phyloP scores from a whole-genome alignment of 92 coral and sea anemone species.

The Hydrozoanthus gracilis region DNA sequence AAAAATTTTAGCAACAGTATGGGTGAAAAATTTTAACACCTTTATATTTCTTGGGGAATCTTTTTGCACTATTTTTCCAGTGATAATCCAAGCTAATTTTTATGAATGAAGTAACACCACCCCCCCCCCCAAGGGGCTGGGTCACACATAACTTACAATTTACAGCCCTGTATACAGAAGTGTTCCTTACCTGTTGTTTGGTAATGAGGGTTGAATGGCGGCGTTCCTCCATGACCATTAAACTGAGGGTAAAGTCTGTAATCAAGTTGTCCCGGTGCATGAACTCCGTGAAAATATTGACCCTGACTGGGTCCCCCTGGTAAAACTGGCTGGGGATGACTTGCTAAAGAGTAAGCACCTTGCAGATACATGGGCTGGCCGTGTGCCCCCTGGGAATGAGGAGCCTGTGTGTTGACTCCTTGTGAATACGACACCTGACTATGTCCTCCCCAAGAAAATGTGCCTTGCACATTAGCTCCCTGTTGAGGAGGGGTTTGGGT shows the following conservation, averaged over 20 bases:
- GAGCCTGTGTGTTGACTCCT: not conserved
- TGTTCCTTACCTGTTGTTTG: constrained; percentile 1
- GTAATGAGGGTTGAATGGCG: constrained; percentile 38
- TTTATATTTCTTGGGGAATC: too few relatives aligned
- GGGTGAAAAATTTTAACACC: too few relatives aligned
- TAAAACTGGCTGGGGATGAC: too few relatives aligned
- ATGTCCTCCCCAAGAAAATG: not conserved
- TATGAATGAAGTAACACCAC: too few relatives aligned
- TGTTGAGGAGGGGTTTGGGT: not conserved
- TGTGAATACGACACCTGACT: not conserved
- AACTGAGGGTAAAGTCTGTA: constrained; percentile 19
- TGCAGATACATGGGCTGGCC: not conserved
- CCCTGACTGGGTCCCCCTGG: not conserved
- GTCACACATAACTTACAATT: not conserved
- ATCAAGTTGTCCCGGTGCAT: not conserved
- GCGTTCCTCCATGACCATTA: constrained; percentile 26
- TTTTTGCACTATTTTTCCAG: too few relatives aligned
- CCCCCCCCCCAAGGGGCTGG: too few relatives aligned
- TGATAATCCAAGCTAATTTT: too few relatives aligned
- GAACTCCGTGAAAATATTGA: not conserved
- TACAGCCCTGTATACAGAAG: not conserved
- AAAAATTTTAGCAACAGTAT: too few relatives aligned
- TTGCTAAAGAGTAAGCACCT: not conserved
- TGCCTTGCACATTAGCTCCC: not conserved
- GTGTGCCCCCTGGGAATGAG: constrained; percentile 1